These are phyloP conservation scores for Augiades crinisus DNA, from an alignment of 2,888 invertebrate genomes.

Conservation along the genomic window DNA sequence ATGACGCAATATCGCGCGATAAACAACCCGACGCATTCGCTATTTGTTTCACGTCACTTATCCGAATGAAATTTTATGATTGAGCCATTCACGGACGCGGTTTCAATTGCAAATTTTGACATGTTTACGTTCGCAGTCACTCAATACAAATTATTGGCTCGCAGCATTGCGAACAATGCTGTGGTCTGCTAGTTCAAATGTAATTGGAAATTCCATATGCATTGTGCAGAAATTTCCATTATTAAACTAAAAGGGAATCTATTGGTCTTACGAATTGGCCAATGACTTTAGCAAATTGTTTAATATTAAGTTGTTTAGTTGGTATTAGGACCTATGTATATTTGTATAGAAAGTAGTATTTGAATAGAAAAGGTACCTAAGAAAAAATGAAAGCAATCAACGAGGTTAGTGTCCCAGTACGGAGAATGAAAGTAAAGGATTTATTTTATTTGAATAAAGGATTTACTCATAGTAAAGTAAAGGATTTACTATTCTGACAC, in stretches of 20 bases:
- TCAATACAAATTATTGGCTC: constrained; percentile 21
- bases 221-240: constrained; percentile 1
- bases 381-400: too few relatives aligned
- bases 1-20: constrained; percentile 20
- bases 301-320: too few relatives aligned
- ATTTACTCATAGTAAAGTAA: too few relatives aligned
- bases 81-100: constrained; percentile 28
- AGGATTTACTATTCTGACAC: too few relatives aligned
- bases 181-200: constrained; percentile 1
- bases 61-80: constrained; percentile 36
- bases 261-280: too few relatives aligned
- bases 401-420: too few relatives aligned
- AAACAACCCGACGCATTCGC: constrained; percentile 26
- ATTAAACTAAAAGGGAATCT: not conserved
- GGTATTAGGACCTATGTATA: too few relatives aligned
- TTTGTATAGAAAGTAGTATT: too few relatives aligned
- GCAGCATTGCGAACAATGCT: not conserved
- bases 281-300: too few relatives aligned
- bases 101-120: constrained; percentile 24
- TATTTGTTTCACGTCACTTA: constrained; percentile 32
- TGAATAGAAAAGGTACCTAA: too few relatives aligned
- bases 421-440: too few relatives aligned
- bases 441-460: too few relatives aligned
- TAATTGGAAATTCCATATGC: constrained; percentile 1
- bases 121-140: constrained; percentile 17